Conservation (phyloP, 1,140 invertebrate species). For the Melanaphis sacchari region DNA sequence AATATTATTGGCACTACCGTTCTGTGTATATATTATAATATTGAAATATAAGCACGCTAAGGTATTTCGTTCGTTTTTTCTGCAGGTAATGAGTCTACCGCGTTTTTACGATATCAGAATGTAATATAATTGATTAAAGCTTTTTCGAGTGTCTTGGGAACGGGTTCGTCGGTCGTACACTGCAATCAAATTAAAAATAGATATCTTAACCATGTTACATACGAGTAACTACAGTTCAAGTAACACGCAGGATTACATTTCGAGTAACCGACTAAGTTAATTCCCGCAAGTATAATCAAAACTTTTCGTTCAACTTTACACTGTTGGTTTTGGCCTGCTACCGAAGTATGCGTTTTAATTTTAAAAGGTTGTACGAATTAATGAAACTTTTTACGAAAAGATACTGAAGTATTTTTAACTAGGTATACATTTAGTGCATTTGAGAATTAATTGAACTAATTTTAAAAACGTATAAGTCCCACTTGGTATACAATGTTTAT, state of each 20-base stretch:
- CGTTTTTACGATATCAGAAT: background rate
- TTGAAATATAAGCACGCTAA: background rate
- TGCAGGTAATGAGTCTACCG: background rate
- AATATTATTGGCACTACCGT: background rate
- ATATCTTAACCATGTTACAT: slow-evolving; percentile 29
- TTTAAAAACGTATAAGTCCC: background rate
- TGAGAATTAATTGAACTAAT: background rate
- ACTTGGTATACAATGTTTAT: background rate
- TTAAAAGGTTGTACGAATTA: slow-evolving; percentile 27
- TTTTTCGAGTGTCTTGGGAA: background rate
- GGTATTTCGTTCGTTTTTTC: background rate
- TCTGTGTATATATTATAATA: background rate
- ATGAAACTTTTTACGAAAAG: background rate
- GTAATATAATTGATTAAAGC: background rate
- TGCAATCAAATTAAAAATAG: slow-evolving; percentile 36
- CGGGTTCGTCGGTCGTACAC: background rate
- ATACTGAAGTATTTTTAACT: background rate
- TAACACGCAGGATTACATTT: slow-evolving; percentile 26
- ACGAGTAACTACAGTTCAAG: slow-evolving; percentile 19
- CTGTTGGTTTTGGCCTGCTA: slow-evolving; percentile 18
- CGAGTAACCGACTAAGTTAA: background rate
- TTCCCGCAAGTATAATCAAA: slow-evolving; percentile 47
- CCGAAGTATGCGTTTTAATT: slow-evolving; percentile 36
- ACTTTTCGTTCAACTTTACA: slow-evolving; percentile 25
- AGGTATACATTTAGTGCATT: background rate